Percentiles rank a stretch among this genome's conserved stretches.
Evolutionary conservation across 2,113 vertebrate genomes (phyloP).

Genomic region (Lampris incognitus): DNA sequence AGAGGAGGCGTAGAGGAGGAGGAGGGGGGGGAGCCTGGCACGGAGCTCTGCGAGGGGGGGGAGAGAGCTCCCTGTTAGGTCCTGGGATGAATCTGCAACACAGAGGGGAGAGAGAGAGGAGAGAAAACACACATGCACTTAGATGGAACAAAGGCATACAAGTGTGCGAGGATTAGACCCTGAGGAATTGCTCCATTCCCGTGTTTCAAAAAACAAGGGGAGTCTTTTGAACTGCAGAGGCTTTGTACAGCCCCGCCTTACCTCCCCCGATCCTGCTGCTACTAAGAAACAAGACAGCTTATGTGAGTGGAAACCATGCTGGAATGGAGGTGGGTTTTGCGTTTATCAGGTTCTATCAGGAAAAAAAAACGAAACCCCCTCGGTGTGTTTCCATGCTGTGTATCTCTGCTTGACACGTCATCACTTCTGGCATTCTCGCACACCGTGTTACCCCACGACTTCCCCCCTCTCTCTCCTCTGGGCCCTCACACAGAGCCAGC

Average conservation of each 20-base stretch:
- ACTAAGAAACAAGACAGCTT: slow-evolving; percentile 54
- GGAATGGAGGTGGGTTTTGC: slow-evolving; percentile 34
- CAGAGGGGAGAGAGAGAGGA: slow-evolving; percentile 62
- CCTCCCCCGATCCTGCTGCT: slow-evolving; percentile 42
- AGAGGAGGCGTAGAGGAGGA: slow-evolving; percentile 65
- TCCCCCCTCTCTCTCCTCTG: not conserved
- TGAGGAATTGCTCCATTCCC: slow-evolving; percentile 54
- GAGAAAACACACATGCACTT: slow-evolving; percentile 76
- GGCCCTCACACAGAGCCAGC: slow-evolving; percentile 29
- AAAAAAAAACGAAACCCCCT: slow-evolving; percentile 3
- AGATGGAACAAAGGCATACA: slow-evolving; percentile 73
- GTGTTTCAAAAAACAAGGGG: slow-evolving; percentile 48
- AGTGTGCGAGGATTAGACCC: slow-evolving; percentile 66
- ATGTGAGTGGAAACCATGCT: slow-evolving; percentile 22
- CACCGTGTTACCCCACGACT: not conserved
- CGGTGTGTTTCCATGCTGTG: slow-evolving; percentile 65
- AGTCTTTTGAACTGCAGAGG: slow-evolving; percentile 65
- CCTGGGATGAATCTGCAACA: slow-evolving; percentile 96
- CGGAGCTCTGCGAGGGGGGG: slow-evolving; percentile 61
- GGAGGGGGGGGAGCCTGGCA: slow-evolving; percentile 75
- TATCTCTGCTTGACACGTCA: slow-evolving; percentile 32
- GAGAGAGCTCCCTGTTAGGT: slow-evolving; percentile 86
- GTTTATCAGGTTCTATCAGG: slow-evolving; percentile 23
- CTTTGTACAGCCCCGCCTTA: slow-evolving; percentile 60
- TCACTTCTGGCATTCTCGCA: slow-evolving; percentile 27